Percentiles rank a stretch among this genome's conserved stretches.
Conservation (phyloP, 2,113 vertebrate genomes). For the Tachycineta bicolor region DNA sequence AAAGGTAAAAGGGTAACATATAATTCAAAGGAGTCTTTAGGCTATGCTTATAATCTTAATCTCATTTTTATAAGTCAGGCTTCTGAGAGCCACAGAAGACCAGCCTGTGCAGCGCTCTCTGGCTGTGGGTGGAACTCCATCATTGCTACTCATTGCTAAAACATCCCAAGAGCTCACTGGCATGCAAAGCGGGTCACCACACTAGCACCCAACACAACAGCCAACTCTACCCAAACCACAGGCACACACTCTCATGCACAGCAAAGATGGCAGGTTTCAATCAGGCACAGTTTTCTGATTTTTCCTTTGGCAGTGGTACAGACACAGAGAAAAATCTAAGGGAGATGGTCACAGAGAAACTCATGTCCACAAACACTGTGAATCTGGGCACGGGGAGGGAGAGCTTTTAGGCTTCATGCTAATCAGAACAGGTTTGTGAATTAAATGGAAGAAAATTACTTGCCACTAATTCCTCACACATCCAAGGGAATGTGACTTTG, state of each 20-base stretch:
- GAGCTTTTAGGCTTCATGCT: not conserved
- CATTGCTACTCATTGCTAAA: not conserved
- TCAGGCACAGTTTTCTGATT: not conserved
- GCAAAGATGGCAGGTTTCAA: not conserved
- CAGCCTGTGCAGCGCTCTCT: not conserved
- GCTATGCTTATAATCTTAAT: constrained; percentile 20
- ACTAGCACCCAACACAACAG: not conserved
- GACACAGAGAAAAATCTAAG: not conserved
- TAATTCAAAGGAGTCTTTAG: not conserved
- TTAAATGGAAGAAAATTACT: not conserved
- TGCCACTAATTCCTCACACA: not conserved
- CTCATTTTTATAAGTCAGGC: not conserved
- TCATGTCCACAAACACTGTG: not conserved
- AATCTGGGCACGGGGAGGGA: not conserved
- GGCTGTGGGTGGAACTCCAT: not conserved
- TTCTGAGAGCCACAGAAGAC: not conserved
- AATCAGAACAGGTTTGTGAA: not conserved
- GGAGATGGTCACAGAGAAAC: not conserved
- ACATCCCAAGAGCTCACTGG: accelerated
- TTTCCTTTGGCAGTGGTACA: not conserved
- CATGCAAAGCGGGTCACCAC: accelerated
- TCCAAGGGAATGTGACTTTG: not conserved
- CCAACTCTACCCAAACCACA: not conserved
- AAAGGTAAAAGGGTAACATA: constrained; percentile 25
- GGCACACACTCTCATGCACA: not conserved